Evolutionary conservation across 2,113 vertebrate species (phyloP).

Genomic region (Micronycteris hirsuta): DNA sequence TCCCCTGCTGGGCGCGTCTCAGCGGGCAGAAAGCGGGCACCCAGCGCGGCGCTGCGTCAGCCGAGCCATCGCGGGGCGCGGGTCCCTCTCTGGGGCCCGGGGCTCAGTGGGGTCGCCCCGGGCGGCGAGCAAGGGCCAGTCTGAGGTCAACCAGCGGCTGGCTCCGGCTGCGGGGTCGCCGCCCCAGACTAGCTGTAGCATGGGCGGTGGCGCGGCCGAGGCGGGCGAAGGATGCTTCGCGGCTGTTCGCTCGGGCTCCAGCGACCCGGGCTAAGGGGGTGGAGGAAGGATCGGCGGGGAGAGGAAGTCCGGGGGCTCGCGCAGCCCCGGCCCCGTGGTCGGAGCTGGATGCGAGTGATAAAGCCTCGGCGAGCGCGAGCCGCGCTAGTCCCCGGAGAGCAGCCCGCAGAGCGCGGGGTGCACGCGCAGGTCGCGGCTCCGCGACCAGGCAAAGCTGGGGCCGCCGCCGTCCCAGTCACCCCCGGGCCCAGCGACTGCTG

Average conservation of each 20-base stretch:
- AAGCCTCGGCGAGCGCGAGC: neutral
- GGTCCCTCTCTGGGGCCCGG: neutral
- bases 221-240: constrained; percentile 58
- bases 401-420: neutral
- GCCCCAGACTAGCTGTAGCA: constrained; percentile 36
- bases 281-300: neutral
- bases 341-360: neutral
- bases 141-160: constrained; percentile 32
- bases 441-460: neutral
- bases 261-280: neutral
- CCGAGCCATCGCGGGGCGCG: constrained; percentile 29
- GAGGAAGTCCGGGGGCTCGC: neutral
- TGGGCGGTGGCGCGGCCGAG: constrained; percentile 36
- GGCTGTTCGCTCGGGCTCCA: neutral
- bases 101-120: neutral
- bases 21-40: neutral
- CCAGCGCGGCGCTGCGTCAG: neutral
- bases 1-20: constrained; percentile 7
- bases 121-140: neutral
- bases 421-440: neutral
- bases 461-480: neutral
- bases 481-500: neutral
- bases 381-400: neutral
- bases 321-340: neutral
- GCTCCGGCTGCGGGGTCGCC: constrained; percentile 47